Evolutionary conservation across 2,113 vertebrate species (phyloP).

Genomic region (Mesitornis unicolor): DNA sequence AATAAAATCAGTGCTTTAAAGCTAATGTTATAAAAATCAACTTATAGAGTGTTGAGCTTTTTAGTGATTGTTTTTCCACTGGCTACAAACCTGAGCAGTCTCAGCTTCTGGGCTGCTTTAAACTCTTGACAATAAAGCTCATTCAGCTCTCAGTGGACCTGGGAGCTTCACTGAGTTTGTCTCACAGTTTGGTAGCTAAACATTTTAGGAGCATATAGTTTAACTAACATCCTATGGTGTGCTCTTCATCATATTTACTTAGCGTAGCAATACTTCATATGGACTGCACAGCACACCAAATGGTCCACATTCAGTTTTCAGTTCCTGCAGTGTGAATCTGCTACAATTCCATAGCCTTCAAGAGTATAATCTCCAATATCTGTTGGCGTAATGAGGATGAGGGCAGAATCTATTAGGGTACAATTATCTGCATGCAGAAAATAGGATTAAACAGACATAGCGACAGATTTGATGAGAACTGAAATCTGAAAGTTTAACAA

Average conservation of each 20-base stretch:
- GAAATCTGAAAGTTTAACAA: not conserved
- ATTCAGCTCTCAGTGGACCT: not conserved
- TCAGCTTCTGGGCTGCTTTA: not conserved
- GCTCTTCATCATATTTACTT: not conserved
- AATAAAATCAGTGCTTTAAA: not conserved
- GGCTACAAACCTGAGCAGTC: not conserved
- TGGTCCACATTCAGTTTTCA: not conserved
- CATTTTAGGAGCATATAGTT: not conserved
- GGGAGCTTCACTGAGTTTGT: not conserved
- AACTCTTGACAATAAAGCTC: not conserved
- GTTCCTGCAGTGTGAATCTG: not conserved
- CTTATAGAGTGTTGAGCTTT: not conserved
- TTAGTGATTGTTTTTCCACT: not conserved
- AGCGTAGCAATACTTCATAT: not conserved
- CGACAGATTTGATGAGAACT: not conserved
- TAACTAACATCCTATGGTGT: not conserved
- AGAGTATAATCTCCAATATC: not conserved
- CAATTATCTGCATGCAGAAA: not conserved
- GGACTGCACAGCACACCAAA: not conserved
- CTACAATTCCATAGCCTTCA: not conserved
- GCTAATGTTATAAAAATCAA: not conserved
- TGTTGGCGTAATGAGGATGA: not conserved
- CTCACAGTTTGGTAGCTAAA: not conserved
- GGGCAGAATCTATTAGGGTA: not conserved
- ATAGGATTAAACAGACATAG: not conserved